phyloP scores from a whole-genome alignment of 2,888 invertebrate species.

The Drosophila barbarae region DNA sequence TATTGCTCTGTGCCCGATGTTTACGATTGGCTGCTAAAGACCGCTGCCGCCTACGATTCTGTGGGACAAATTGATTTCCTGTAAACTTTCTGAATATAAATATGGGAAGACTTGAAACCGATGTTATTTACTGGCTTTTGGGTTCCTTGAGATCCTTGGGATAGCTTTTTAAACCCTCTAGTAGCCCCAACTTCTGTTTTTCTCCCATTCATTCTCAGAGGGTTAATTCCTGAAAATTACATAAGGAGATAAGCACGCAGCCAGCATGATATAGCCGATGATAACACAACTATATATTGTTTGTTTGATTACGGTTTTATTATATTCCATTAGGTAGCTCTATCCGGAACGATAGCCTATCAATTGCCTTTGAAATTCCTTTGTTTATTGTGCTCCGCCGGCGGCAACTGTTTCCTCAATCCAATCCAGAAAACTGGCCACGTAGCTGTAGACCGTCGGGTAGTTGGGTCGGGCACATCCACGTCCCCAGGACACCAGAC shows the following conservation, averaged over 20 bases:
- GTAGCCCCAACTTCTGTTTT: background rate
- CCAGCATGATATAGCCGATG: background rate
- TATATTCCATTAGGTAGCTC: constrained; percentile 29
- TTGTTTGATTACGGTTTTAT: constrained; percentile 40
- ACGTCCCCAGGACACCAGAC: constrained; percentile 81
- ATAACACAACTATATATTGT: constrained; percentile 7
- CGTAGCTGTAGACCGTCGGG: constrained; percentile 80
- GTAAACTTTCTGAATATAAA: constrained; percentile 6
- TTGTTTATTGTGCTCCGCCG: constrained; percentile 41
- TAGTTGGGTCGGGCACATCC: constrained; percentile 80
- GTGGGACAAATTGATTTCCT: constrained; percentile 58
- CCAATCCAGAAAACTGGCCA: constrained; percentile 71
- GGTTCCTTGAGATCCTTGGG: too few species aligned
- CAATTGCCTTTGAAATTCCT: constrained; percentile 19
- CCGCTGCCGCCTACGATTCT: constrained; percentile 7
- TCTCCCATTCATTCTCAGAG: background rate
- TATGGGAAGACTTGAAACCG: background rate
- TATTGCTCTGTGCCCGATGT: constrained; percentile 68
- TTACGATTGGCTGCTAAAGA: constrained; percentile 55
- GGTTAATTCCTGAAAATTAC: constrained; percentile 8
- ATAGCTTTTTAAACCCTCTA: background rate
- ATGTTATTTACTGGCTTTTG: background rate
- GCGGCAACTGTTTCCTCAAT: constrained; percentile 65
- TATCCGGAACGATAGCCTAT: constrained; percentile 35
- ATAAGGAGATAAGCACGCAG: constrained; percentile 15